These are phyloP conservation scores for Heliconius congener DNA, from an alignment of 1,140 invertebrate genomes.

Conservation along the genomic window DNA sequence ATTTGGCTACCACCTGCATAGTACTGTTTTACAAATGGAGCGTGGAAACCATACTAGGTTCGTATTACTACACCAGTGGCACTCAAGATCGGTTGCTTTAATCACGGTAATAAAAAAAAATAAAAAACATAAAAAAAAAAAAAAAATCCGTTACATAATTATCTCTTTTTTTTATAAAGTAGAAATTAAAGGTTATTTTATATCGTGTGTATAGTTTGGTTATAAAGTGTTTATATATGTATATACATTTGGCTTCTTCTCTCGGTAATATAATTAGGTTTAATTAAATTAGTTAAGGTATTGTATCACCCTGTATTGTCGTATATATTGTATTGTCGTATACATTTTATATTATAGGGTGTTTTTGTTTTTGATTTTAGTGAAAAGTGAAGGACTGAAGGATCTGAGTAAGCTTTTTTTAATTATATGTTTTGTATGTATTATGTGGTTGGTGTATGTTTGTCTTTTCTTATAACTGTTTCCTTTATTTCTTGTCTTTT, in stretches of 20 bases:
- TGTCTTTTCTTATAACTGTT: too few species aligned
- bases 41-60: conserved; percentile 62
- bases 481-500: too few species aligned
- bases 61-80: conserved; percentile 62
- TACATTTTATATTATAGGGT: background rate
- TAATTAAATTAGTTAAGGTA: conserved; percentile 71
- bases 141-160: background rate
- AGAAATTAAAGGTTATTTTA: background rate
- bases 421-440: background rate
- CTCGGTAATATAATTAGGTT: conserved; percentile 69
- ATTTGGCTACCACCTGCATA: conserved; percentile 46
- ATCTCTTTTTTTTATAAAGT: background rate
- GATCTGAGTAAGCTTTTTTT: background rate
- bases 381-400: background rate
- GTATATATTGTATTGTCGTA: background rate
- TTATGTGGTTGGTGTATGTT: background rate
- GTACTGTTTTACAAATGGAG: conserved; percentile 76
- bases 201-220: background rate
- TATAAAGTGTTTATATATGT: conserved; percentile 29
- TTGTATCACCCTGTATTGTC: conserved; percentile 32
- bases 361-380: background rate
- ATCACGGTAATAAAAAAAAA: conserved; percentile 51
- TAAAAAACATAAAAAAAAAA: too few species aligned
- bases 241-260: conserved; percentile 43
- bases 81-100: conserved; percentile 62